These are phyloP conservation scores for Oryzias sinensis DNA, from an alignment of 2,797 vertebrate species.

Conservation along the genomic window DNA sequence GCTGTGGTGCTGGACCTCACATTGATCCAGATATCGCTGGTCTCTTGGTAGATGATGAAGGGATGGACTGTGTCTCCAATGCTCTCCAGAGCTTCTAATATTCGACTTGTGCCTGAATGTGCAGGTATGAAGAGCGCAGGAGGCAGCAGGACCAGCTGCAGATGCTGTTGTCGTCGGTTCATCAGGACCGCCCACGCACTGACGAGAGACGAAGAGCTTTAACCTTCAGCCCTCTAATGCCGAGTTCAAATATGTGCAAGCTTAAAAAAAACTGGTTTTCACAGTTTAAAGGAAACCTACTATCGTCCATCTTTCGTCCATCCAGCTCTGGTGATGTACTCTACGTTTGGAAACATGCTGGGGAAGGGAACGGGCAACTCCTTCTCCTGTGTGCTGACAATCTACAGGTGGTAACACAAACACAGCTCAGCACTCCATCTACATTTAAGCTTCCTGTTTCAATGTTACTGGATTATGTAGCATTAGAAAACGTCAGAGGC, in stretches of 20 bases:
- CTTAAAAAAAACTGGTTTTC: background rate
- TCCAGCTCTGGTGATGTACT: constrained; percentile 93
- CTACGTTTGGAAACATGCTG: constrained; percentile 83
- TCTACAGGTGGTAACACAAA: constrained; percentile 69
- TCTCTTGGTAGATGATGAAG: constrained; percentile 89
- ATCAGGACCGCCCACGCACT: constrained; percentile 93
- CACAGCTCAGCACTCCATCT: background rate
- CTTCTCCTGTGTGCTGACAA: constrained; percentile 84
- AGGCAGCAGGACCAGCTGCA: constrained; percentile 89
- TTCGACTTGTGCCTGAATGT: constrained; percentile 71
- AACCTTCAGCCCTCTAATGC: background rate
- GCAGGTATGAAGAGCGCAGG: constrained; percentile 86
- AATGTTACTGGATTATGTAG: background rate
- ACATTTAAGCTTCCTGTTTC: background rate
- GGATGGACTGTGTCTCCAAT: constrained; percentile 84
- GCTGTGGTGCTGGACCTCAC: constrained; percentile 40
- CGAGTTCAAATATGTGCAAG: background rate
- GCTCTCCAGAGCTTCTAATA: constrained; percentile 78
- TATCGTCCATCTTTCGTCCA: constrained; percentile 93
- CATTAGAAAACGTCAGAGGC: background rate
- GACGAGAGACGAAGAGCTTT: constrained; percentile 18
- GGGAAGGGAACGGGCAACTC: constrained; percentile 88
- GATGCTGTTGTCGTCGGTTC: constrained; percentile 88
- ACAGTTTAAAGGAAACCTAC: constrained; percentile 66
- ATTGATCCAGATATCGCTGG: constrained; percentile 78